phyloP scores from a whole-genome alignment of 2,113 vertebrate species.

The Hemibagrus wyckioides region DNA sequence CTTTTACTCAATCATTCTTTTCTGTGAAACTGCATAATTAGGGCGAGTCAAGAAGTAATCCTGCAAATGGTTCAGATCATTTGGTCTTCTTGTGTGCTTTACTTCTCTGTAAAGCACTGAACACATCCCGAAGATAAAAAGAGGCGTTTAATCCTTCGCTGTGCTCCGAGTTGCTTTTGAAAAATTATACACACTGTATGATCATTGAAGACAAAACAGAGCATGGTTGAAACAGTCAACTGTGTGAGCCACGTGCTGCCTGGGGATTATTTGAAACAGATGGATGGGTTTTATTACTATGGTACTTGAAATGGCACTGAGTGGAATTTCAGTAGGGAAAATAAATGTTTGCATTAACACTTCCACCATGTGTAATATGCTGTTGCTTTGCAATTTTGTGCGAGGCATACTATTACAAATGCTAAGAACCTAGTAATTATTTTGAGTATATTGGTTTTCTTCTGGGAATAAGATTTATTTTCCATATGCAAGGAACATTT shows the following conservation, averaged over 20 bases:
- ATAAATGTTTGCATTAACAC: slow-evolving; percentile 62
- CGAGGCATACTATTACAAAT: slow-evolving; percentile 61
- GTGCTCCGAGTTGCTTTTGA: slow-evolving; percentile 4
- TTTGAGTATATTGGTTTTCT: slow-evolving; percentile 51
- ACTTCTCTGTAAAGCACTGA: not conserved
- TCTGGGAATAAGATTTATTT: slow-evolving; percentile 40
- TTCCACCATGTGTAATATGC: slow-evolving; percentile 54
- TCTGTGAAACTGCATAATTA: not conserved
- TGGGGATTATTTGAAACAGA: slow-evolving; percentile 61
- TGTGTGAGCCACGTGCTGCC: slow-evolving; percentile 45
- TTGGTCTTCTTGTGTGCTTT: slow-evolving; percentile 39
- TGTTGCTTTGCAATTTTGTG: slow-evolving; percentile 52
- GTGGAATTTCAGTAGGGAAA: slow-evolving; percentile 56
- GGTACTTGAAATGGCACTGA: slow-evolving; percentile 61
- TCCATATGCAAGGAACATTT: slow-evolving; percentile 20
- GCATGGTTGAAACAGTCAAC: slow-evolving; percentile 49
- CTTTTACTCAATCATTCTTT: not conserved
- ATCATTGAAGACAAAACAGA: slow-evolving; percentile 3
- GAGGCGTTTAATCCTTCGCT: slow-evolving; percentile 40
- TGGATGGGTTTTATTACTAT: slow-evolving; percentile 70
- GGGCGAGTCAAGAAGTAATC: not conserved
- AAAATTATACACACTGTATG: not conserved
- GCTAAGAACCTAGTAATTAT: slow-evolving; percentile 57
- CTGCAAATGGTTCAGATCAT: slow-evolving; percentile 39
- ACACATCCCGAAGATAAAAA: slow-evolving; percentile 7